Conservation (phyloP, 2,113 vertebrate species). For the Antechinus flavipes region DNA sequence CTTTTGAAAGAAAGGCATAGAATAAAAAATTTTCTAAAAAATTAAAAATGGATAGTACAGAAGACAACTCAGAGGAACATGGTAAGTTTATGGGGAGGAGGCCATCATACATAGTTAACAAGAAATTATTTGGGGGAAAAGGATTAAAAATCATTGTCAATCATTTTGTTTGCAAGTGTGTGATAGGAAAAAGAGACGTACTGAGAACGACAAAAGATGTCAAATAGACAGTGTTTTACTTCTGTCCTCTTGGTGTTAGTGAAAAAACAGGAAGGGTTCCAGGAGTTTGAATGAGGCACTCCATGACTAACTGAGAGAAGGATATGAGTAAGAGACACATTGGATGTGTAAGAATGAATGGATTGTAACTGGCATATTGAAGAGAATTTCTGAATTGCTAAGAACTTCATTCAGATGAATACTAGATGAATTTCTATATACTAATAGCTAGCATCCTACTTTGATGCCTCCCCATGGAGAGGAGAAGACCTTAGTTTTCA, state of each 20-base stretch:
- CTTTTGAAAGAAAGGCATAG: neutral
- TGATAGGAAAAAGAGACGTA: neutral
- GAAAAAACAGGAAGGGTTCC: neutral
- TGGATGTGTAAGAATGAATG: neutral
- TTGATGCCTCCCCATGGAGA: neutral
- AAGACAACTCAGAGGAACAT: neutral
- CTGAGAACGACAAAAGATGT: neutral
- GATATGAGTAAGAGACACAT: neutral
- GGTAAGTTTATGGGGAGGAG: neutral
- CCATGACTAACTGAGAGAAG: neutral
- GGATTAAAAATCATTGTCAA: neutral
- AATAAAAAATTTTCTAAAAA: neutral
- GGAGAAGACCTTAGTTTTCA: neutral
- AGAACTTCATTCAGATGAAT: neutral
- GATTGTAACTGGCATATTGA: neutral
- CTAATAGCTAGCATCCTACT: neutral
- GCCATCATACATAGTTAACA: neutral
- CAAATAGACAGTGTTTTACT: neutral
- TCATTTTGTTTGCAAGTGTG: neutral
- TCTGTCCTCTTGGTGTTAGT: neutral
- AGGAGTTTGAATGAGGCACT: neutral
- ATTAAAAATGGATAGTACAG: neutral
- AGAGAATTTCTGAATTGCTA: neutral
- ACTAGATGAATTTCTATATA: neutral
- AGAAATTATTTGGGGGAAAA: neutral